Conservation (phyloP, 2,113 vertebrate species). For the Silurus asotus region DNA sequence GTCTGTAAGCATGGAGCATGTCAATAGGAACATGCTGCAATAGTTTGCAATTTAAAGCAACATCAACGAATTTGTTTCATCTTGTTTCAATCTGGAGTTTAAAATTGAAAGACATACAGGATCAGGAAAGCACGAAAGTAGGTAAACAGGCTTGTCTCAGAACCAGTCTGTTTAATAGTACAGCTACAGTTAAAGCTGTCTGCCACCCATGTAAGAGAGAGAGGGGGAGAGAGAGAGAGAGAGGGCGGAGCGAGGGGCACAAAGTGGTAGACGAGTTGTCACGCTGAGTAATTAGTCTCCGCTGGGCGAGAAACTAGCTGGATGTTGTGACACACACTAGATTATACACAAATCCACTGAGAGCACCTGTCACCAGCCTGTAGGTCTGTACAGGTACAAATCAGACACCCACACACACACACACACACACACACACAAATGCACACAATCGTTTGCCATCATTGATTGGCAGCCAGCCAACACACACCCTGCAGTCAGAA, state of each 20-base stretch:
- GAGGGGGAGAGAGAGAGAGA: neutral
- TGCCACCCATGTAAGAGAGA: conserved; percentile 17
- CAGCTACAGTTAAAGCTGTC: conserved; percentile 25
- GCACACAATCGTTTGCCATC: conserved; percentile 22
- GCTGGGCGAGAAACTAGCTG: conserved; percentile 45
- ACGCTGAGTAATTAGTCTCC: conserved; percentile 60
- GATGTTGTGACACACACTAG: conserved; percentile 55
- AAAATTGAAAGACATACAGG: neutral
- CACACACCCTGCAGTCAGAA: neutral
- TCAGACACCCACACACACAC: conserved; percentile 32
- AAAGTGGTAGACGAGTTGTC: conserved; percentile 45
- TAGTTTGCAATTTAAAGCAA: neutral
- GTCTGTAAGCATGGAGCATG: neutral
- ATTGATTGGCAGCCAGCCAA: conserved; percentile 40
- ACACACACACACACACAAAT: conserved; percentile 33
- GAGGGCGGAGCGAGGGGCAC: conserved; percentile 5
- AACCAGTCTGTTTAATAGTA: conserved; percentile 24
- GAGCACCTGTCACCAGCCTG: conserved; percentile 51
- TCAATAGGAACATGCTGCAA: neutral
- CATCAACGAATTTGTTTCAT: neutral
- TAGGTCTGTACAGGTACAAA: conserved; percentile 47
- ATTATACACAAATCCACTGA: conserved; percentile 55
- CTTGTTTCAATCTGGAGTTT: neutral
- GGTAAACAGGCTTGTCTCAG: conserved; percentile 28
- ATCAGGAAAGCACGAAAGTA: conserved; percentile 6